Percentiles rank a stretch among this genome's conserved stretches.
These are phyloP conservation scores for Tetramorium bicarinatum DNA, from an alignment of 2,888 invertebrate species.

Conservation along the genomic window DNA sequence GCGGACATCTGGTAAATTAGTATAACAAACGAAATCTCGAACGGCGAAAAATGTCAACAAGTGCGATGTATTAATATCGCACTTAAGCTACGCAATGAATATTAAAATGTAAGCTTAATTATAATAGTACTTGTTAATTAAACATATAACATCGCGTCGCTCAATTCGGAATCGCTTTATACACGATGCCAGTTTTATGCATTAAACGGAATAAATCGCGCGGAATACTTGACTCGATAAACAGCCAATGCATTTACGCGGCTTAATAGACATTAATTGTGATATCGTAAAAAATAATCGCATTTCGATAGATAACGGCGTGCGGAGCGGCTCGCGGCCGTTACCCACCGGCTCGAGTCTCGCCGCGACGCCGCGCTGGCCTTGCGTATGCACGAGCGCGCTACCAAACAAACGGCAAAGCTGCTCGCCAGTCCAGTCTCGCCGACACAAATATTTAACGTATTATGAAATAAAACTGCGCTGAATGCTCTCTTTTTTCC, in stretches of 20 bases:
- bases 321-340: background rate
- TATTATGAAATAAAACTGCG: background rate
- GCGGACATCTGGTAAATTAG: background rate
- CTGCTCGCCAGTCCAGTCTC: background rate
- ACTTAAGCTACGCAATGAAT: background rate
- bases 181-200: background rate
- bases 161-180: background rate
- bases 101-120: background rate
- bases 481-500: background rate
- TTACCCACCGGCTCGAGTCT: background rate
- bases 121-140: background rate
- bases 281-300: background rate
- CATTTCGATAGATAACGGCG: conserved; percentile 4
- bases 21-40: background rate
- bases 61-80: background rate
- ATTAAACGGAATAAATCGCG: background rate
- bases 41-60: background rate
- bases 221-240: background rate
- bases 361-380: background rate
- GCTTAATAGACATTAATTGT: background rate
- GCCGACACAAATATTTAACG: conserved; percentile 4
- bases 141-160: background rate
- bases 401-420: background rate
- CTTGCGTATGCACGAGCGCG: background rate
- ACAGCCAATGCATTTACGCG: background rate